Evolutionary conservation across 2,113 vertebrate species (phyloP).

Genomic region (Pseudopodoces humilis): DNA sequence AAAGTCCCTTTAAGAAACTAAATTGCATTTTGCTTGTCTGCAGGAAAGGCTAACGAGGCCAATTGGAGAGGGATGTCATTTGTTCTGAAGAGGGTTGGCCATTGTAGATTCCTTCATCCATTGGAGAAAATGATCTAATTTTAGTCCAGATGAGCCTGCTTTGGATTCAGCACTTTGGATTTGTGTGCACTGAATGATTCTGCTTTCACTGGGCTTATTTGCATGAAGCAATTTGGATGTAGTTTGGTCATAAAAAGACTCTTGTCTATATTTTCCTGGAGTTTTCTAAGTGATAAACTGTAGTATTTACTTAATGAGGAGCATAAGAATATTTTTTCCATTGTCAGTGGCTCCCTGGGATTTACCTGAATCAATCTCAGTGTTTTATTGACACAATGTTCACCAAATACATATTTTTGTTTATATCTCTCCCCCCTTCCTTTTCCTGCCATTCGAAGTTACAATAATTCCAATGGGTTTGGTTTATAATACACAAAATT

Average conservation of each 20-base stretch:
- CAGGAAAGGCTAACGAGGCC: constrained; percentile 33
- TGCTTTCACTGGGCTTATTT: neutral
- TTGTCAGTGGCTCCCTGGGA: neutral
- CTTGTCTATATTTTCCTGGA: constrained; percentile 1
- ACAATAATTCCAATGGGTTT: neutral
- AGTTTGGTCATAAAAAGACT: neutral
- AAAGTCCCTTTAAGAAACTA: constrained; percentile 19
- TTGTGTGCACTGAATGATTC: neutral
- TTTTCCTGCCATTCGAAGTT: neutral
- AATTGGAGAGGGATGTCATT: constrained; percentile 14
- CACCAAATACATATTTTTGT: neutral
- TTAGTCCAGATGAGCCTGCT: constrained; percentile 23
- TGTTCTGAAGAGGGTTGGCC: neutral
- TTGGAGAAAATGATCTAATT: constrained; percentile 13
- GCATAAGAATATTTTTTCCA: neutral
- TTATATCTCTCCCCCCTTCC: neutral
- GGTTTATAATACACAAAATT: neutral
- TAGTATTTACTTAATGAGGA: neutral
- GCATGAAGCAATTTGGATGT: constrained; percentile 14
- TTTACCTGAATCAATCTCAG: neutral
- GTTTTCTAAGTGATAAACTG: neutral
- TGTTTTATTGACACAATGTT: neutral
- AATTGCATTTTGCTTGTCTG: constrained; percentile 28
- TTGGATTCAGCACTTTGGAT: constrained; percentile 1
- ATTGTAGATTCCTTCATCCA: neutral